Base-by-base conservation (phyloP, 2,888 invertebrate genomes). In the Brachypalpus laphriformis region DNA sequence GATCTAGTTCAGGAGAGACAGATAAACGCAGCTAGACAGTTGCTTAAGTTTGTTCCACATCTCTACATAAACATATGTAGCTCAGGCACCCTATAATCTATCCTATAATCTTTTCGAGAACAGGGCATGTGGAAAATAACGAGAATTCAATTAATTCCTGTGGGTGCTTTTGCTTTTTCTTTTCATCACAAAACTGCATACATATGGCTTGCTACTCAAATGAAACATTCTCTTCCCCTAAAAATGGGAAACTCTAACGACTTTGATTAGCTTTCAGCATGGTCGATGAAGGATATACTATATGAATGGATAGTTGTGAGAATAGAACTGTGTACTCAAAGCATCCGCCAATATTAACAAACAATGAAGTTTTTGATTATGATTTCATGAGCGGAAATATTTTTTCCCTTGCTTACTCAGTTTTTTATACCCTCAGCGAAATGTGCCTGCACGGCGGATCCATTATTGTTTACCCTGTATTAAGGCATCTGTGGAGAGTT, bases 401-500 rank as follows among this genome's bases (percentile, higher is more conserved):
- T 51, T 63, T 74, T 31, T 74, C 16, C 54, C 42, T 63, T 22
- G n/a, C 31, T 51, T 47, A 16, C 40, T 54, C 31, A 9, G 34
- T 34, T 8, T 31, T 74, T 45, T 61, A 45, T 51, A 42, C 18
- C 16, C 63, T 3, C 54, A 14, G 28, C 22, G 34, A 56, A 56
- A 74, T 65, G 74, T 65, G 65, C 28, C 45, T 54, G 31, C 42
- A 57, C 47, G 31, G 16, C n/a, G 63, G 45, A 61, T 76, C 51
- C 82, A 71, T 76, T 82, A 65, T 77, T 77, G 65, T 82, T 82
- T 77, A 82, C 77, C 82, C 71, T 49, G 77, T 37, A 71, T 59
- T 74, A 42, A 61, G 66, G 66, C 57, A 77, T 82, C 76, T 61
- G 65, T 51, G 45, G 57, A 37, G 49, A 57, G 31, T 76, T 63